A percentile compares a stretch with the other conserved stretches of the same genome.
Evolutionary conservation across 2,113 vertebrate species (phyloP).

Genomic region (Cyanoramphus novaezelandiae): DNA sequence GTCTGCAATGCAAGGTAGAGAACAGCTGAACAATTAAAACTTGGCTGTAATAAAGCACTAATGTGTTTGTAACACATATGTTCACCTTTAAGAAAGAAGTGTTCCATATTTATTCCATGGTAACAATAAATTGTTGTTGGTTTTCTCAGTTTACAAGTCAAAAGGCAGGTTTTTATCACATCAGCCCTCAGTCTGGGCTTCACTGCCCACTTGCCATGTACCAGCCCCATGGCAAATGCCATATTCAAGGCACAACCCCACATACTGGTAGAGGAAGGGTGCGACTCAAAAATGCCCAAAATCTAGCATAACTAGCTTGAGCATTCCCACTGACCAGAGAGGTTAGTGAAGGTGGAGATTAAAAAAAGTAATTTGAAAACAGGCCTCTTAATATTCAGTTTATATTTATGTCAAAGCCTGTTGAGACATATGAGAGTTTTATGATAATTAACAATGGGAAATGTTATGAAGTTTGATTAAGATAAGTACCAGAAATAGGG

Average conservation of each 20-base stretch:
- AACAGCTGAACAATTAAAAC: neutral
- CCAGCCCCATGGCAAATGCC: neutral
- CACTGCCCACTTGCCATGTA: neutral
- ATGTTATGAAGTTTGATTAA: neutral
- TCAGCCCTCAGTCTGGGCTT: neutral
- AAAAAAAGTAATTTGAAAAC: neutral
- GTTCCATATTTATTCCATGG: neutral
- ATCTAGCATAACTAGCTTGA: neutral
- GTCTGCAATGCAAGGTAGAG: neutral
- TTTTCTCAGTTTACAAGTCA: slow-evolving; percentile 1
- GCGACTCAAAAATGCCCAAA: neutral
- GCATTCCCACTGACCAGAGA: neutral
- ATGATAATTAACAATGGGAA: neutral
- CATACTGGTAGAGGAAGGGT: neutral
- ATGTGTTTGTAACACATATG: neutral
- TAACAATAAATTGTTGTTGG: neutral
- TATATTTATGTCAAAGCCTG: neutral
- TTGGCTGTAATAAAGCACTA: neutral
- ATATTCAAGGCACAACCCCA: neutral
- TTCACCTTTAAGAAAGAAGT: neutral
- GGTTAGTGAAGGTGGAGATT: neutral
- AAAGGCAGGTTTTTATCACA: neutral
- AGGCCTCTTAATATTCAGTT: neutral
- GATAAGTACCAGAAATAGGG: neutral
- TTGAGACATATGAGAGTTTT: neutral